Conservation (phyloP, 2,113 vertebrate genomes). For the human region DNA sequence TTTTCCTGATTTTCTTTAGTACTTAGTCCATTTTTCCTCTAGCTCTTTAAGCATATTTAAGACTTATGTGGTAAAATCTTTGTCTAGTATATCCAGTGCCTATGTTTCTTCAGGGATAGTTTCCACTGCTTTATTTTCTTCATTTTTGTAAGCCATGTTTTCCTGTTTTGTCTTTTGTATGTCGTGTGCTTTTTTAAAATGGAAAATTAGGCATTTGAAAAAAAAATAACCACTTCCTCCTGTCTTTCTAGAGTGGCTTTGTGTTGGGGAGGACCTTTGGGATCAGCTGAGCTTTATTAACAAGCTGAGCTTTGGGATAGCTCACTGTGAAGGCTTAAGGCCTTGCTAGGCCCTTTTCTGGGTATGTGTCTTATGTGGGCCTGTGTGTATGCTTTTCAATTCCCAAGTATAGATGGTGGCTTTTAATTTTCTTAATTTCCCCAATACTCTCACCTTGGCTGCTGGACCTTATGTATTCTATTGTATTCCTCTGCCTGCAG, state of each 20-base stretch:
- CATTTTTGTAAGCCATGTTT: not conserved
- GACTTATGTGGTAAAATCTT: not conserved
- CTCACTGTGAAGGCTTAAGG: not conserved
- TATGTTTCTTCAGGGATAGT: not conserved
- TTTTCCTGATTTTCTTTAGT: not conserved
- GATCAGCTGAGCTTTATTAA: not conserved
- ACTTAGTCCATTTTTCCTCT: not conserved
- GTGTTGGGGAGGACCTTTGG: not conserved
- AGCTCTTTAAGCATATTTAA: not conserved
- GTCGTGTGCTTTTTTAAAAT: not conserved
- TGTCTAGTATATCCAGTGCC: not conserved
- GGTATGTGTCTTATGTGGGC: not conserved
- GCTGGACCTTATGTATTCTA: not conserved
- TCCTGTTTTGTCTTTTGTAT: not conserved
- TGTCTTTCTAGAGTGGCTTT: not conserved
- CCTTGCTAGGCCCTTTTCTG: not conserved
- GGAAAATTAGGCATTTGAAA: not conserved
- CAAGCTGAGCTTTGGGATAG: not conserved
- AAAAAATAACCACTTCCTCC: not conserved
- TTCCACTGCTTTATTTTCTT: not conserved
- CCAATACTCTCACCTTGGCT: not conserved
- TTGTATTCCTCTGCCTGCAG: not conserved
- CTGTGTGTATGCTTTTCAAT: not conserved
- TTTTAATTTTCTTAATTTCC: not conserved
- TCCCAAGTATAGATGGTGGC: not conserved